Conservation (phyloP, 2,113 vertebrate genomes). For the Rhynchopsitta pachyrhyncha region DNA sequence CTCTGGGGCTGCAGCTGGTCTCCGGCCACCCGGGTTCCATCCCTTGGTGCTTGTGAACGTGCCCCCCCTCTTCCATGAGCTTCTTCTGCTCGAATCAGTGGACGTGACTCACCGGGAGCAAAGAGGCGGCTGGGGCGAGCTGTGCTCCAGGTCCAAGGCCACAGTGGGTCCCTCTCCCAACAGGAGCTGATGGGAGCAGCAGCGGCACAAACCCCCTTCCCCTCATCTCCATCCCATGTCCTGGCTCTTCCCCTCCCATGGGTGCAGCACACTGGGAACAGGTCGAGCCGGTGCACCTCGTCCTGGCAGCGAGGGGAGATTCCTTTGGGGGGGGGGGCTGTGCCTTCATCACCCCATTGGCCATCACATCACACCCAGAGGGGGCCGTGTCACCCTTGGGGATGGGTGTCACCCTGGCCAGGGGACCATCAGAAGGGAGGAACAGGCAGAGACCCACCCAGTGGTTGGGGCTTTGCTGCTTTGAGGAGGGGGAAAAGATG, state of each 20-base stretch:
- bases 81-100: not conserved
- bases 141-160: accelerated
- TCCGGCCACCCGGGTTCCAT: not conserved
- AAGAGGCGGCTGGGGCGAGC: not conserved
- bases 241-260: not conserved
- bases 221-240: not conserved
- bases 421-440: accelerated
- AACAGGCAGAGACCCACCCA: not conserved
- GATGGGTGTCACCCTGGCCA: not conserved
- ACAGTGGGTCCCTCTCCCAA: not conserved
- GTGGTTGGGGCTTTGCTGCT: not conserved
- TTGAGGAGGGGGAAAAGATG: not conserved
- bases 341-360: not conserved
- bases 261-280: slow-evolving; percentile 22
- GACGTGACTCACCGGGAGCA: not conserved
- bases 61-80: not conserved
- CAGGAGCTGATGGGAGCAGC: not conserved
- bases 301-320: slow-evolving; percentile 22
- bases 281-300: not conserved
- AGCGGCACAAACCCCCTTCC: not conserved
- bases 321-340: not conserved
- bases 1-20: not conserved
- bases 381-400: not conserved
- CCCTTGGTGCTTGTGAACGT: not conserved
- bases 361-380: not conserved